phyloP scores from a whole-genome alignment of 2,888 invertebrate genomes.

The Erebia ligea region DNA sequence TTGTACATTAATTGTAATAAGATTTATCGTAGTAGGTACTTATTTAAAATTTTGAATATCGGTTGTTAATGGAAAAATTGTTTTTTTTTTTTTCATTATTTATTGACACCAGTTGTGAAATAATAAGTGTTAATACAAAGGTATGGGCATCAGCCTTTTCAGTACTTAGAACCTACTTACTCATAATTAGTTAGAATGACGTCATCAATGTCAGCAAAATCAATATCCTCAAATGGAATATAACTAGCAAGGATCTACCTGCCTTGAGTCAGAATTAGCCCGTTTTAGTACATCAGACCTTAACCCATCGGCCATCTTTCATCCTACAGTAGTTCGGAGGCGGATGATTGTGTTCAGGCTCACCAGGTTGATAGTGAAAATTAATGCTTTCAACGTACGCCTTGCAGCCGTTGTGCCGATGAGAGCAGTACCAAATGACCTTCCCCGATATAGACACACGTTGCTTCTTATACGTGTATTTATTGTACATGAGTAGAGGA shows the following conservation, averaged over 20 bases:
- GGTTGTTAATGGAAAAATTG: background rate
- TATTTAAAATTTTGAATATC: background rate
- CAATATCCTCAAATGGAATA: too few relatives aligned
- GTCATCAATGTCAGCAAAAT: too few relatives aligned
- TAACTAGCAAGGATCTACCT: too few relatives aligned
- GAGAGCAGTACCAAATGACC: slow-evolving; percentile 43
- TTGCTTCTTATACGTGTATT: slow-evolving; percentile 41
- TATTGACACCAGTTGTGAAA: background rate
- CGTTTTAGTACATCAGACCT: slow-evolving; percentile 29
- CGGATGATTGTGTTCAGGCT: slow-evolving; percentile 49
- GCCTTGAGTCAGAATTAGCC: too few relatives aligned
- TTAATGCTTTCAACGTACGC: slow-evolving; percentile 34
- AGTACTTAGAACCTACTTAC: too few relatives aligned
- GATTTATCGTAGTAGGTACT: background rate
- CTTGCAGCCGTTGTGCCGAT: slow-evolving; percentile 39
- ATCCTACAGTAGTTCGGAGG: slow-evolving; percentile 44
- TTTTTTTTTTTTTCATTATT: background rate
- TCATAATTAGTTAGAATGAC: too few relatives aligned
- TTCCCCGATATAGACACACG: slow-evolving; percentile 31
- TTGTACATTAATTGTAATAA: background rate
- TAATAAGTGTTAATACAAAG: background rate
- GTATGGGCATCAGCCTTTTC: background rate
- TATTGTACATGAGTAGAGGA: slow-evolving; percentile 41
- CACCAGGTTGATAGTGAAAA: slow-evolving; percentile 27
- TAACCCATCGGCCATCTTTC: slow-evolving; percentile 45